phyloP scores from a whole-genome alignment of 1,140 invertebrate genomes.

The Drosophila hydei region DNA sequence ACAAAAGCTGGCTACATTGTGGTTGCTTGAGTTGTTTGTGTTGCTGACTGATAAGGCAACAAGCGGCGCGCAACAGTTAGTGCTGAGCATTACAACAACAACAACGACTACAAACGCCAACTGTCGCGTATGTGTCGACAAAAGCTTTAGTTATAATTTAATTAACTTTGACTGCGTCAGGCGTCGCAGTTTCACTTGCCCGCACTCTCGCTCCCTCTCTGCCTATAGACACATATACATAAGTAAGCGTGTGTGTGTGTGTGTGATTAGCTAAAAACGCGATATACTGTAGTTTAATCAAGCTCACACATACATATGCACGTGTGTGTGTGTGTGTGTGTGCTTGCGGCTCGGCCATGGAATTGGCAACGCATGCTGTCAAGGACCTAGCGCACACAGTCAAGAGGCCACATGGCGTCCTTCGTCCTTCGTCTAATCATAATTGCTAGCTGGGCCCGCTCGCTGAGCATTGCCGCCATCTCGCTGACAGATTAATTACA shows the following conservation, averaged over 20 bases:
- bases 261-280: constrained; percentile 53
- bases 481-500: constrained; percentile 73
- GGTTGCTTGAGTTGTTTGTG: constrained; percentile 11
- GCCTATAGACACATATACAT: neutral
- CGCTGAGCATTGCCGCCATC: constrained; percentile 18
- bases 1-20: constrained; percentile 33
- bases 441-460: constrained; percentile 36
- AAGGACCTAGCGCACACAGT: constrained; percentile 34
- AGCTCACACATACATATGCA: constrained; percentile 28
- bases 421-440: constrained; percentile 33
- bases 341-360: constrained; percentile 24
- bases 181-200: neutral
- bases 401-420: constrained; percentile 19
- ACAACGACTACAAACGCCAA: constrained; percentile 26
- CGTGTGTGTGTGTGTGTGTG: neutral
- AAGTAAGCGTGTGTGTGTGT: constrained; percentile 9
- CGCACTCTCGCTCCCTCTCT: neutral
- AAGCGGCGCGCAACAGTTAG: constrained; percentile 56
- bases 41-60: constrained; percentile 35
- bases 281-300: constrained; percentile 55
- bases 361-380: constrained; percentile 17
- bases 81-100: constrained; percentile 26
- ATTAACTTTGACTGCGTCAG: constrained; percentile 69
- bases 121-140: constrained; percentile 47
- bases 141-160: constrained; percentile 80